Evolutionary conservation across 2,797 vertebrate species (phyloP).

Genomic region (Macropodus opercularis): DNA sequence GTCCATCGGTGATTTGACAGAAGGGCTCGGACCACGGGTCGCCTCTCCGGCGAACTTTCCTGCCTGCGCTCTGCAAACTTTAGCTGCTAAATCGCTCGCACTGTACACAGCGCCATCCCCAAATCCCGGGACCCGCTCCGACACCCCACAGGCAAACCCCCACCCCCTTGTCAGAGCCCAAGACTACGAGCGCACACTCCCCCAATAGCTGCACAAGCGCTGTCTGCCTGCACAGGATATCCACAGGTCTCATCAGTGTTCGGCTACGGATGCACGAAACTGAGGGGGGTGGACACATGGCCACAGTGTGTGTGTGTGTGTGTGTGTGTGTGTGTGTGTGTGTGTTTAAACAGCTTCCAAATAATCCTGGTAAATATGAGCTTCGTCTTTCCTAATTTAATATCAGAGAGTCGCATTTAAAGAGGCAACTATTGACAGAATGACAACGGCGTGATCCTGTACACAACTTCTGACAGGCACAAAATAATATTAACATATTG

Average conservation of each 20-base stretch:
- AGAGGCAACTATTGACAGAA: not conserved
- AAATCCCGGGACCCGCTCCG: conserved; percentile 69
- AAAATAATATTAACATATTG: too few relatives aligned
- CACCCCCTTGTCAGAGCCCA: conserved; percentile 48
- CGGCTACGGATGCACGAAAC: not conserved
- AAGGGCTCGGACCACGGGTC: conserved; percentile 53
- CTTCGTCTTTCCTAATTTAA: too few relatives aligned
- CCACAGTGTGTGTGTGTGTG: too few relatives aligned
- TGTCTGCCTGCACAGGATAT: conserved; percentile 26
- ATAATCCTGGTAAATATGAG: not conserved
- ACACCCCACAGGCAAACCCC: conserved; percentile 76
- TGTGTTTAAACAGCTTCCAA: not conserved
- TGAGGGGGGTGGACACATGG: not conserved
- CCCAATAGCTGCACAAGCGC: conserved; percentile 31
- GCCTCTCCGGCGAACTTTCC: conserved; percentile 72
- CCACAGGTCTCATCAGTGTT: conserved; percentile 18
- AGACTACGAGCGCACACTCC: conserved; percentile 40
- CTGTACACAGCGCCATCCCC: conserved; percentile 86
- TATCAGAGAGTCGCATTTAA: not conserved
- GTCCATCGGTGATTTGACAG: conserved; percentile 55
- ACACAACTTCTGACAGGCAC: too few relatives aligned
- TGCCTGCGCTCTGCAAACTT: conserved; percentile 78
- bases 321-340: not conserved
- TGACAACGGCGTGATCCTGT: too few relatives aligned
- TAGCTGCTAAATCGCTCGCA: conserved; percentile 78